These are phyloP conservation scores for Cephalotes varians DNA, from an alignment of 2,888 invertebrate genomes.

Conservation along the genomic window DNA sequence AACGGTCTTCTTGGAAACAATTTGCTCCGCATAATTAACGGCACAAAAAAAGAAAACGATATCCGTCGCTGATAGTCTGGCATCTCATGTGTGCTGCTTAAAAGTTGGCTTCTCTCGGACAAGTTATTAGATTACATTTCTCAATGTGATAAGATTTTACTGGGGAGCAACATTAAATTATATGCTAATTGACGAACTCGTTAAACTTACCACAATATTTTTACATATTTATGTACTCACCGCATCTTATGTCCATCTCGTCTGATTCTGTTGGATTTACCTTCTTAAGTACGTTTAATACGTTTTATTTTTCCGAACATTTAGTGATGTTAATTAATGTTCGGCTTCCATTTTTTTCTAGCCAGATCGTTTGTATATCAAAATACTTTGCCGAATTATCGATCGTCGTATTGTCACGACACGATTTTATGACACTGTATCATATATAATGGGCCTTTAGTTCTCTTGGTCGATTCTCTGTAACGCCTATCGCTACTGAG, in stretches of 20 bases:
- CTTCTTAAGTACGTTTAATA: not conserved
- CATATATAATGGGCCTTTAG: not conserved
- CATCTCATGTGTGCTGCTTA: not conserved
- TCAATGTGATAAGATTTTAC: not conserved
- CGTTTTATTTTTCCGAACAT: not conserved
- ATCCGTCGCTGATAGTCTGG: not conserved
- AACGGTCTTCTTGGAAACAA: not conserved
- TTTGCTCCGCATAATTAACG: not conserved
- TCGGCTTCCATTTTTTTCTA: not conserved
- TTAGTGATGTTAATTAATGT: not conserved
- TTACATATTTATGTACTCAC: not conserved
- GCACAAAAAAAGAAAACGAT: not conserved
- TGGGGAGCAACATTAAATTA: not conserved
- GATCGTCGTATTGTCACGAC: conserved; percentile 3
- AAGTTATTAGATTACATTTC: not conserved
- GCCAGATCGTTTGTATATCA: not conserved
- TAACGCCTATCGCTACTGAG: conserved; percentile 9
- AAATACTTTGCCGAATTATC: not conserved
- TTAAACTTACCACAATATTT: not conserved
- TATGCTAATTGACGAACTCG: not conserved
- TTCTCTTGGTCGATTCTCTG: not conserved
- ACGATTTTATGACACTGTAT: conserved; percentile 9
- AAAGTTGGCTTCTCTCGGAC: conserved; percentile 2
- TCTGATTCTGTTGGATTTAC: not conserved
- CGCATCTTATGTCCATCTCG: no score